Conservation (phyloP, 2,888 invertebrate species). For the Phaedon cochleariae region DNA sequence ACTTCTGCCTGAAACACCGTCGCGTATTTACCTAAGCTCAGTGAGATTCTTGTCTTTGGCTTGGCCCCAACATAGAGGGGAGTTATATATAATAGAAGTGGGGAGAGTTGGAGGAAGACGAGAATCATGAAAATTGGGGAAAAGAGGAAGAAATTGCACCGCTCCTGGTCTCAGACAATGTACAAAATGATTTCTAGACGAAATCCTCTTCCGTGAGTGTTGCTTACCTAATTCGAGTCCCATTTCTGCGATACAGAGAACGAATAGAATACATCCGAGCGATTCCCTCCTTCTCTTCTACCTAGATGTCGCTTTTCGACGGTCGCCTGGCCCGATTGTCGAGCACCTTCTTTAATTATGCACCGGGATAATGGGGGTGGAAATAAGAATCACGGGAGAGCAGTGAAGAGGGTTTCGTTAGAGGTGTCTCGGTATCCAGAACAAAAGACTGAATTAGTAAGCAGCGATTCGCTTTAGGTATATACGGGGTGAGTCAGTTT, state of each 20-base stretch:
- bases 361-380: not conserved
- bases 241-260: too few relatives aligned
- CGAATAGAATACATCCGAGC: not conserved
- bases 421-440: not conserved
- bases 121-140: too few relatives aligned
- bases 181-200: too few relatives aligned
- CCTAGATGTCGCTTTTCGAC: not conserved
- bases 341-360: not conserved
- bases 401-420: not conserved
- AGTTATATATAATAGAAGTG: too few relatives aligned
- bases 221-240: too few relatives aligned
- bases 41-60: too few relatives aligned
- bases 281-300: not conserved
- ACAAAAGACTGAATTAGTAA: conserved; percentile 1
- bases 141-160: too few relatives aligned
- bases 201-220: not conserved
- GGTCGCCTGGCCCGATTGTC: not conserved
- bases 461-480: not conserved
- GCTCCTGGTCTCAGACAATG: too few relatives aligned
- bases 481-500: not conserved
- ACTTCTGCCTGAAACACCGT: too few relatives aligned
- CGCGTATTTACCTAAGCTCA: too few relatives aligned
- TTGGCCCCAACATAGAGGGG: too few relatives aligned
- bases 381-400: not conserved
- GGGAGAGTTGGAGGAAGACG: too few relatives aligned